These are phyloP conservation scores for Lophotriccus pileatus DNA, from an alignment of 2,797 vertebrate species.

Conservation along the genomic window DNA sequence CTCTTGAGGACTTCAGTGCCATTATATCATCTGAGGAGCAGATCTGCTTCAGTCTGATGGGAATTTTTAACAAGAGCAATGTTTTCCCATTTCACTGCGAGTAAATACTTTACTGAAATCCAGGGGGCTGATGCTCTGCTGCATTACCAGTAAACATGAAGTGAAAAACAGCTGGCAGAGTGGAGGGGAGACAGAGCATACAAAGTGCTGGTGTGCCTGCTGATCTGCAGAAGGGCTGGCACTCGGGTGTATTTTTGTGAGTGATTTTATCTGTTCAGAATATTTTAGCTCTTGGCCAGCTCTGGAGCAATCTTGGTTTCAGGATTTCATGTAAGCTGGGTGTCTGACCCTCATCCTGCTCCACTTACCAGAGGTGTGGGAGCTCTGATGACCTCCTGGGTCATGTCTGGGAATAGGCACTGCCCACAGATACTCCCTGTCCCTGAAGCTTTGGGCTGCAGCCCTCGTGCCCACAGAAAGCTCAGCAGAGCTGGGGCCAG, in stretches of 20 bases:
- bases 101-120: slow-evolving; percentile 30
- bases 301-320: neutral
- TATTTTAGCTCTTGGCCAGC: neutral
- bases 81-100: slow-evolving; percentile 30
- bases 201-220: neutral
- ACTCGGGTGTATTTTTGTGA: neutral
- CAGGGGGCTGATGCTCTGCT: neutral
- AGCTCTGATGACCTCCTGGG: accelerated
- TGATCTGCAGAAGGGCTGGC: neutral
- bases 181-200: neutral
- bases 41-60: slow-evolving; percentile 33
- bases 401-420: neutral
- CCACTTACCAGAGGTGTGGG: neutral
- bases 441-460: neutral
- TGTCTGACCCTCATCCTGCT: neutral
- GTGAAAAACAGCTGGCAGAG: neutral
- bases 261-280: neutral
- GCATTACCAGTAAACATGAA: neutral
- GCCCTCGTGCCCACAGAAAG: neutral
- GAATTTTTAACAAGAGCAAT: slow-evolving; percentile 40
- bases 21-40: slow-evolving; percentile 47
- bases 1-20: slow-evolving; percentile 28
- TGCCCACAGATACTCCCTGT: neutral
- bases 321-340: neutral
- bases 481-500: neutral